Evolutionary conservation across 2,113 vertebrate genomes (phyloP), one percentile per base, ranked within the genome.

Genomic region (Antechinus stuartii): DNA sequence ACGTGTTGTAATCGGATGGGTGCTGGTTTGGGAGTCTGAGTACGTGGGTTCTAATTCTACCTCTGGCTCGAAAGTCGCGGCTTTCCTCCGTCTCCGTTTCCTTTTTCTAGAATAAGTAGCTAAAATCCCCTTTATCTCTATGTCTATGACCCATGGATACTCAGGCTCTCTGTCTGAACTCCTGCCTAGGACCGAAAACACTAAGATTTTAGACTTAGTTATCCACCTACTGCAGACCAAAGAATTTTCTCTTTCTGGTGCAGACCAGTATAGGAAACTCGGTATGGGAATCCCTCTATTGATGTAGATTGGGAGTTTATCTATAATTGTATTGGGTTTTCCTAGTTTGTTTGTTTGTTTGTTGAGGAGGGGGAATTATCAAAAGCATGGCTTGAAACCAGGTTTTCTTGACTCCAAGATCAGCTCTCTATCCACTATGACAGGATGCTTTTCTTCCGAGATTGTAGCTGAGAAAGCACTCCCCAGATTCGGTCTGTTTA

Each of bases 131-230:
- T 84, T 12, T 35, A 6, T 76, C 1, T 16, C 19, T 30, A 68
- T 14, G 27, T 84, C n/a, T 23, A 84, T 42, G n/a, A 91, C 53
- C 68, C 95, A 27, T 24, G 90, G 61, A 54, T 92, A 35, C 35
- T 90, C 95, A 97, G 61, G 46, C 91, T 54, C 46, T 90, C 54
- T 47, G 56, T 46, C 84, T 47, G 8, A 90, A 89, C 27, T 2
- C 27, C 22, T 52, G 14, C 91, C 92, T 22, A 89, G 26, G 42
- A 50, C 55, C 89, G 25, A 46, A 23, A 35, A 22, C 49, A 25
- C 61, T 0, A 8, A 56, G 11, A 14, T 11, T 7, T 27, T 10
- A 30, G 56, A 2, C 56, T 57, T 57, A 57, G 26, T 26, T 57
- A 27, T 25, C 56, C 26, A 27, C 56, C 56, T 2, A 57, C 30